Base-by-base conservation (phyloP, 2,888 invertebrate genomes). In the Tenthredo distinguenda region DNA sequence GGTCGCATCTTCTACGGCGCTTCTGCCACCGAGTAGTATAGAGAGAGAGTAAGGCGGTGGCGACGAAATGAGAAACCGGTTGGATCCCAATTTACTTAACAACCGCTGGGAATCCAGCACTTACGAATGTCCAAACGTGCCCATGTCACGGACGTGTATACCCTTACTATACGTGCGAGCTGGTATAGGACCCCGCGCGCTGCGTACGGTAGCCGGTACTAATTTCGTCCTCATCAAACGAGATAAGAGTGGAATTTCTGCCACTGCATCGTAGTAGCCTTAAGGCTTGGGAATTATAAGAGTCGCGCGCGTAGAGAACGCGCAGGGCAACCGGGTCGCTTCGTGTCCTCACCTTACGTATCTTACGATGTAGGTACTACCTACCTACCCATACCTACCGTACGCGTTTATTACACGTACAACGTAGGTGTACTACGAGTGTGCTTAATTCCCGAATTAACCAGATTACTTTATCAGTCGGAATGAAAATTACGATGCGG, bases 1-100 rank as follows among this genome's bases (percentile, higher is more conserved):
- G 55, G 40, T 37, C 47, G 83, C 43, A 68, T 65, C 81, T 62
- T 62, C 21, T 34, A 77, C 77, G 77, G 77, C 50, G 77, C 65
- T 68, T 50, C 65, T 26, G 65, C 68, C 47, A n/a, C 58, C 34
- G 62, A 10, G 43, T 40, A 37, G 43, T 26, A 21, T 18, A 31
- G 43, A 18, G 83, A 21, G 68, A 83, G 83, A 62, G 21, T 62
- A 43, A 93, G 92, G 92, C 93, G 92, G 93, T 93, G 93, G 92
- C 92, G 91, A 92, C 92, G 92, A 92, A 92, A 93, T 92, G 91
- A 92, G 92, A 93, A 93, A 93, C 93, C 93, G 93, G 93, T 93
- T 93, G 90, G 92, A 90, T 91, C 91, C 93, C 93, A 93, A 93
- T 93, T 93, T 93, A 93, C 93, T 93, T 93, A 93, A 93, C 93